Conservation (phyloP, 1,140 invertebrate genomes). For the Forficula auricularia region DNA sequence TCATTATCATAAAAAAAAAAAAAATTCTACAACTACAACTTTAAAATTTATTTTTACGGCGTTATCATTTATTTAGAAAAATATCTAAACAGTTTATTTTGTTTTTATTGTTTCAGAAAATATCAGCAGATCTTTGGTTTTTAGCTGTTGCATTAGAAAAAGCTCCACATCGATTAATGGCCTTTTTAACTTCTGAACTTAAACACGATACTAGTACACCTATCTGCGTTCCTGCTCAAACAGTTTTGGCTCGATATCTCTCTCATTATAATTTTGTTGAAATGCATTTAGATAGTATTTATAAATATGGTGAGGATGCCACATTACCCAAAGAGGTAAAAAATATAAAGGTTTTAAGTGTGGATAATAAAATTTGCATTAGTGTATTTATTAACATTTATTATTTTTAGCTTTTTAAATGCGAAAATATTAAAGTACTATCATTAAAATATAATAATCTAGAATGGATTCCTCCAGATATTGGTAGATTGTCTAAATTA, state of each 20-base stretch:
- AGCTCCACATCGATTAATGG: slow-evolving; percentile 5
- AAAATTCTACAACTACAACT: too few species aligned
- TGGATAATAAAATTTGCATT: too few species aligned
- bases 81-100: too few species aligned
- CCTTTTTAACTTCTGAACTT: slow-evolving; percentile 1
- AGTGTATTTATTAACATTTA: background rate
- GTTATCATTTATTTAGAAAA: too few species aligned
- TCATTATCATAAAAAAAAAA: too few species aligned
- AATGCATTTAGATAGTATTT: slow-evolving; percentile 13
- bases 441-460: slow-evolving; percentile 32
- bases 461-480: slow-evolving; percentile 26
- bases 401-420: slow-evolving; percentile 27
- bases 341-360: too few species aligned
- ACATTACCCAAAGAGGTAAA: slow-evolving; percentile 13
- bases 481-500: slow-evolving; percentile 27
- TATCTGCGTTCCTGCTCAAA: slow-evolving; percentile 1
- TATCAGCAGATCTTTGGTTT: slow-evolving; percentile 8
- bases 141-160: slow-evolving; percentile 7
- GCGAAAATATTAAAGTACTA: slow-evolving; percentile 20
- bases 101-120: slow-evolving; percentile 7
- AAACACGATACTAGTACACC: background rate
- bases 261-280: slow-evolving; percentile 12
- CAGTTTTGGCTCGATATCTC: slow-evolving; percentile 12
- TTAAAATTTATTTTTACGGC: too few species aligned
- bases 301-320: slow-evolving; percentile 11